phyloP scores from a whole-genome alignment of 2,113 vertebrate genomes.

The Pimephales promelas region DNA sequence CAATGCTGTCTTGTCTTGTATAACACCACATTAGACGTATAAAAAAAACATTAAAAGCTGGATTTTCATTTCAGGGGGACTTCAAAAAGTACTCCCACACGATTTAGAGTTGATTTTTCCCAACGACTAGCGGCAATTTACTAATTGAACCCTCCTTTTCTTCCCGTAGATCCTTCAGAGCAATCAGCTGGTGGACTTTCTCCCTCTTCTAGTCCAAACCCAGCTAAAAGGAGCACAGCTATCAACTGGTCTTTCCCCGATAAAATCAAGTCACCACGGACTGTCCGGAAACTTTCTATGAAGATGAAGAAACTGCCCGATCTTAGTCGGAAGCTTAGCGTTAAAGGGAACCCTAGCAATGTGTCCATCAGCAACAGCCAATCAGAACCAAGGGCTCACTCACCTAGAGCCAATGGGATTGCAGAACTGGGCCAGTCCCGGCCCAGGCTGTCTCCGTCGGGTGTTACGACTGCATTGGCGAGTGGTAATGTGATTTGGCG shows the following conservation, averaged over 20 bases:
- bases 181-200: slow-evolving; percentile 75
- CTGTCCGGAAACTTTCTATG: slow-evolving; percentile 96
- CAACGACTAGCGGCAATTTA: not conserved
- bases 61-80: no score
- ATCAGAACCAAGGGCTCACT: slow-evolving; percentile 66
- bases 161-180: slow-evolving; percentile 67
- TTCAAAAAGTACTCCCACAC: no score
- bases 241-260: slow-evolving; percentile 97
- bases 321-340: slow-evolving; percentile 91
- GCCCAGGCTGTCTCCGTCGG: slow-evolving; percentile 73
- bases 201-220: slow-evolving; percentile 88
- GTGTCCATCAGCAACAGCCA: slow-evolving; percentile 61
- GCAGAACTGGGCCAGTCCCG: slow-evolving; percentile 60
- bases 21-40: no score
- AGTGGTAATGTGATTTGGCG: slow-evolving; percentile 96
- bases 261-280: slow-evolving; percentile 96
- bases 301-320: slow-evolving; percentile 98
- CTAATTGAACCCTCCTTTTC: slow-evolving; percentile 52
- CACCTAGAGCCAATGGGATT: slow-evolving; percentile 54
- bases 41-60: no score
- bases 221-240: slow-evolving; percentile 87
- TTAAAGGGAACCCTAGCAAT: slow-evolving; percentile 81
- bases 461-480: slow-evolving; percentile 73
- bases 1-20: no score
- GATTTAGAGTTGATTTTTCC: not conserved